A percentile compares a stretch with the other conserved stretches of the same genome.
Conservation (phyloP, 2,888 invertebrate genomes). For the Philereme vetulata region DNA sequence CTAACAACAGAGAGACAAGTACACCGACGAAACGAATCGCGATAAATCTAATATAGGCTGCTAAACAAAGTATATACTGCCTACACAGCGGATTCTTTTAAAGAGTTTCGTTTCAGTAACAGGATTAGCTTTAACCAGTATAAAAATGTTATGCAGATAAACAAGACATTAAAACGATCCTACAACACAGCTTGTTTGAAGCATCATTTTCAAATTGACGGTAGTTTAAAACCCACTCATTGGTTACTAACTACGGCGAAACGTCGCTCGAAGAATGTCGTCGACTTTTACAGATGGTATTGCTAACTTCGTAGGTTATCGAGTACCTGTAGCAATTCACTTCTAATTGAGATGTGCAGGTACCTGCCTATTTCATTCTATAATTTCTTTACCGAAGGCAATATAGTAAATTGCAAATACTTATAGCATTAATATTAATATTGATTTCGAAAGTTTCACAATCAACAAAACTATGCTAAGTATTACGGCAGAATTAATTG, state of each 20-base stretch:
- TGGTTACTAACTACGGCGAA: too few relatives aligned
- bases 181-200: too few relatives aligned
- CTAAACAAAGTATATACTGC: too few relatives aligned
- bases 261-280: conserved; percentile 4
- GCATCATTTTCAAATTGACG: too few relatives aligned
- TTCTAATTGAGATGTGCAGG: too few relatives aligned
- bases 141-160: conserved; percentile 38
- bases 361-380: neutral
- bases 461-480: conserved; percentile 33
- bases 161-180: conserved; percentile 1
- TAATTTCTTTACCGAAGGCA: conserved; percentile 12
- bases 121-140: conserved; percentile 49
- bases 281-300: conserved; percentile 12
- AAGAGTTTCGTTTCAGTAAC: conserved; percentile 54
- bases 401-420: conserved; percentile 30
- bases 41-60: too few relatives aligned
- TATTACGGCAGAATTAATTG: conserved; percentile 41
- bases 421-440: conserved; percentile 29
- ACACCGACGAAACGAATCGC: too few relatives aligned
- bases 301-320: conserved; percentile 7
- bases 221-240: too few relatives aligned
- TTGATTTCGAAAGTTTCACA: conserved; percentile 38
- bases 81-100: too few relatives aligned
- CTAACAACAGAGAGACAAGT: too few relatives aligned
- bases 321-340: conserved; percentile 1